Evolutionary conservation across 2,888 invertebrate genomes (phyloP).

Genomic region (Capitulum mitella): DNA sequence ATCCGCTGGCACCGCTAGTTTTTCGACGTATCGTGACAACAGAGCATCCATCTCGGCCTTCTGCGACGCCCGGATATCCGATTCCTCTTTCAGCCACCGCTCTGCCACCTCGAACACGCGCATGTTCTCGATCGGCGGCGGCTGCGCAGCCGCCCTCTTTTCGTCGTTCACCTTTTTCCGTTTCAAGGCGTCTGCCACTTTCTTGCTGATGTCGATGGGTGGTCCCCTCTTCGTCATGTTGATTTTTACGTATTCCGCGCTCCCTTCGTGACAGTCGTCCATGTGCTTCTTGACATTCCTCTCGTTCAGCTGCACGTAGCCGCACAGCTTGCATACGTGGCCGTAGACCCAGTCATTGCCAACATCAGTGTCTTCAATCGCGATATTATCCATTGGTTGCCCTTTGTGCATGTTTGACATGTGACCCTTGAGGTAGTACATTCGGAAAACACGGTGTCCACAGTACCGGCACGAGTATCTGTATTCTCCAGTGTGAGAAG

Average conservation of each 20-base stretch:
- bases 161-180: background rate
- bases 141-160: background rate
- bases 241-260: constrained; percentile 47
- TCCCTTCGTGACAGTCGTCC: constrained; percentile 49
- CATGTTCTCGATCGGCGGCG: background rate
- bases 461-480: constrained; percentile 59
- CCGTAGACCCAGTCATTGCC: constrained; percentile 43
- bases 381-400: constrained; percentile 15
- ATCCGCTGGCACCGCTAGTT: background rate
- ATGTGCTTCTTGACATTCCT: constrained; percentile 58
- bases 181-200: background rate
- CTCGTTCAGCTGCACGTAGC: constrained; percentile 61
- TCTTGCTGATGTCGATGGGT: background rate
- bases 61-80: background rate
- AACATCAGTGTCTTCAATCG: background rate
- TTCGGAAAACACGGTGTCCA: constrained; percentile 32
- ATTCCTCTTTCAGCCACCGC: background rate
- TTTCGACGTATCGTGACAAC: background rate
- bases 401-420: constrained; percentile 32
- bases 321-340: constrained; percentile 62
- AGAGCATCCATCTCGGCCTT: background rate
- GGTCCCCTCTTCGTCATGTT: constrained; percentile 38
- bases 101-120: background rate
- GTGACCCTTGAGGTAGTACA: constrained; percentile 33
- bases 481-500: constrained; percentile 70